Evolutionary conservation across 2,113 vertebrate genomes (phyloP).

Genomic region (Clupea harengus): DNA sequence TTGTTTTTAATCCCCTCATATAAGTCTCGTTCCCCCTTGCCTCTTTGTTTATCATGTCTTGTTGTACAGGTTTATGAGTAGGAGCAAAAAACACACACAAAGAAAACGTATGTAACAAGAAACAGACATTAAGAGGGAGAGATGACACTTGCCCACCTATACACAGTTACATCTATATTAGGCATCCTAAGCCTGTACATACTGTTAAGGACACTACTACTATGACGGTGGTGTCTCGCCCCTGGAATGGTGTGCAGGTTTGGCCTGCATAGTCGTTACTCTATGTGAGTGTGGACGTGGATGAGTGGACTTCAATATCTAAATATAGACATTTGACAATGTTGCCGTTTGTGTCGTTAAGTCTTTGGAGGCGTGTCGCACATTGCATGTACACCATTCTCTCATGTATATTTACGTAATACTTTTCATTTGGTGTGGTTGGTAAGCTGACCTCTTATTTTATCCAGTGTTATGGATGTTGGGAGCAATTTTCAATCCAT

Average conservation of each 20-base stretch:
- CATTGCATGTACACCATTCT: neutral
- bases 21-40: constrained; percentile 22
- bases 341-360: neutral
- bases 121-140: neutral
- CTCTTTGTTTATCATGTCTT: constrained; percentile 42
- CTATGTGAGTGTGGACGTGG: constrained; percentile 43
- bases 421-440: neutral
- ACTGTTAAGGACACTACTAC: constrained; percentile 43
- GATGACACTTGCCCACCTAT: neutral
- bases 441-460: neutral
- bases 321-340: constrained; percentile 19
- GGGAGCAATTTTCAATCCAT: neutral
- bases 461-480: constrained; percentile 6
- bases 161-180: neutral
- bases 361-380: neutral
- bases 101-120: constrained; percentile 28
- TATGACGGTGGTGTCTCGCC: neutral
- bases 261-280: constrained; percentile 23
- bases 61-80: constrained; percentile 62
- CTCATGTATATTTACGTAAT: neutral
- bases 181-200: constrained; percentile 30
- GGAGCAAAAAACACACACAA: constrained; percentile 12
- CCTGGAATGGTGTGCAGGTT: constrained; percentile 36
- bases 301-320: constrained; percentile 6
- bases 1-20: constrained; percentile 26